phyloP scores from a whole-genome alignment of 2,888 invertebrate genomes.

The Omphaloscelis lunosa region DNA sequence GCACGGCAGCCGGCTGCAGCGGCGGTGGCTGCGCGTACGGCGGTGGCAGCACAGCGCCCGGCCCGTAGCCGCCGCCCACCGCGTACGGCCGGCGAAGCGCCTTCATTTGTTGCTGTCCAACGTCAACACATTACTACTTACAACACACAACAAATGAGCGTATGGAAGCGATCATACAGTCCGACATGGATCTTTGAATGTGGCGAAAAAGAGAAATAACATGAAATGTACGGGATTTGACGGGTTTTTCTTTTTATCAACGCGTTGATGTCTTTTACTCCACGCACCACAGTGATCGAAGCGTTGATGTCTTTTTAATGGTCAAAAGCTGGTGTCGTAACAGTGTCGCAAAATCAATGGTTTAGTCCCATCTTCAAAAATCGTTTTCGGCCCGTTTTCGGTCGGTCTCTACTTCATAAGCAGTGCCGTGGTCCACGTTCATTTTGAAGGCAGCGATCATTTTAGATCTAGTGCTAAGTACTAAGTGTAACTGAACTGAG shows the following conservation, averaged over 20 bases:
- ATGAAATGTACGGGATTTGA: not conserved
- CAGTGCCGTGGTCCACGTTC: not conserved
- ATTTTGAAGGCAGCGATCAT: too few species aligned
- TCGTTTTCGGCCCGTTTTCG: not conserved
- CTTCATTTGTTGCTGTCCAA: conserved; percentile 81
- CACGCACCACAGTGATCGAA: too few species aligned
- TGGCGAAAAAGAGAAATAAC: not conserved
- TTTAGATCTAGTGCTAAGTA: too few species aligned
- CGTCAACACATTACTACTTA: conserved; percentile 39
- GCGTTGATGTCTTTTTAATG: too few species aligned
- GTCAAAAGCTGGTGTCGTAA: too few species aligned
- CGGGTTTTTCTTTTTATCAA: too few species aligned
- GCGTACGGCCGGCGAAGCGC: conserved; percentile 83
- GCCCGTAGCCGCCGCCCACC: conserved; percentile 80
- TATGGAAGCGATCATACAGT: not conserved
- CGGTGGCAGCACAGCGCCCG: conserved; percentile 77
- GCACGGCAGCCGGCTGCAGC: conserved; percentile 75
- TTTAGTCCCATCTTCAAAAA: too few species aligned
- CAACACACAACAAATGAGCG: conserved; percentile 7
- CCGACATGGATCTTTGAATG: conserved; percentile 5
- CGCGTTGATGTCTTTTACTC: too few species aligned
- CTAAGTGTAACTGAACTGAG: too few species aligned
- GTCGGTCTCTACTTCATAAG: not conserved
- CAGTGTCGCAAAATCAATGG: too few species aligned
- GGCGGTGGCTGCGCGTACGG: conserved; percentile 79